Evolutionary conservation across 2,797 vertebrate genomes (phyloP).

Genomic region (Helarctos malayanus): DNA sequence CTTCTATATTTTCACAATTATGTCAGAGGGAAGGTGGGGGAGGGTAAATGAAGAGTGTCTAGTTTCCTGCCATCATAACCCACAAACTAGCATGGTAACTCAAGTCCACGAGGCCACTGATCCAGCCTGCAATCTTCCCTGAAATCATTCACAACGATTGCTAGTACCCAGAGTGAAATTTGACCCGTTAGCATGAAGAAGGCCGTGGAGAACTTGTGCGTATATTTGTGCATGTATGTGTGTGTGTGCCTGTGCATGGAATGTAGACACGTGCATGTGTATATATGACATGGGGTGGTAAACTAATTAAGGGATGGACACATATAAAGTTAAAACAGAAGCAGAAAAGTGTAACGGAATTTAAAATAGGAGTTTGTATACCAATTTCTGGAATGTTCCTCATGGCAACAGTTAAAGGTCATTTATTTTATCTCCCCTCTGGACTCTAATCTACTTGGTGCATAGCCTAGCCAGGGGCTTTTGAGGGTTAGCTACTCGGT

Average conservation of each 20-base stretch:
- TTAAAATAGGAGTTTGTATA: neutral
- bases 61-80: neutral
- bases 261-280: accelerated
- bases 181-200: neutral
- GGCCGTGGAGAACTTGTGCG: neutral
- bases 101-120: neutral
- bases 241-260: neutral
- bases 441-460: neutral
- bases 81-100: neutral
- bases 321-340: neutral
- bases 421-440: neutral
- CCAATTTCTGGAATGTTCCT: neutral
- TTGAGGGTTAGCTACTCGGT: neutral
- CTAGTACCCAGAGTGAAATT: neutral
- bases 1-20: neutral
- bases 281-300: accelerated
- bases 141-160: neutral
- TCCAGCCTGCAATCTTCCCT: neutral
- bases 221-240: accelerated
- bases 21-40: neutral
- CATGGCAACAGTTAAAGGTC: neutral
- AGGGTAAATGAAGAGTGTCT: neutral
- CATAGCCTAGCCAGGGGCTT: accelerated
- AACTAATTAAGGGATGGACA: neutral
- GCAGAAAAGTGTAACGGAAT: neutral